phyloP scores from a whole-genome alignment of 2,797 vertebrate species.

The Gobio occitaniae region DNA sequence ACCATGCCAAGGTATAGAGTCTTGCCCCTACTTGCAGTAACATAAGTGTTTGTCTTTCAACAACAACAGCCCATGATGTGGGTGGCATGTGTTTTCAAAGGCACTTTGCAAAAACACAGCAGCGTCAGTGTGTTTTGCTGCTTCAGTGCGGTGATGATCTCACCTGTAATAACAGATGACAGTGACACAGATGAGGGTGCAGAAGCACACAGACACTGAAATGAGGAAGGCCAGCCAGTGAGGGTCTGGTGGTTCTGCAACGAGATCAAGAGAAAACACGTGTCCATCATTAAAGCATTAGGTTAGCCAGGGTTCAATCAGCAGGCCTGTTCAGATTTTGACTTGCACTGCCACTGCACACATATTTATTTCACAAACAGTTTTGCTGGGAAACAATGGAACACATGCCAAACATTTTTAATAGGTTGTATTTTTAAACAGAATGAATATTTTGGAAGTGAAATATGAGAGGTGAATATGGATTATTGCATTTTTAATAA shows the following conservation, averaged over 20 bases:
- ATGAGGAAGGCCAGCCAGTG: constrained; percentile 93
- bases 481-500: too few species aligned
- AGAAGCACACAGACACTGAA: constrained; percentile 92
- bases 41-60: constrained; percentile 15
- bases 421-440: too few species aligned
- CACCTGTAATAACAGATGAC: constrained; percentile 97
- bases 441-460: too few species aligned
- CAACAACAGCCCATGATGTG: constrained; percentile 29
- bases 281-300: neutral
- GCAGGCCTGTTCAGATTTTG: too few species aligned
- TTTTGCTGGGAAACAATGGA: too few species aligned
- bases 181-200: constrained; percentile 88
- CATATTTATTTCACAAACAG: too few species aligned
- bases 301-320: neutral
- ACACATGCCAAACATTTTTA: too few species aligned
- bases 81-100: constrained; percentile 30
- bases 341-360: too few species aligned
- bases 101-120: neutral
- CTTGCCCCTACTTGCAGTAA: constrained; percentile 8
- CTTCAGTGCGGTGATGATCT: neutral
- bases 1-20: neutral
- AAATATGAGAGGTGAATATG: too few species aligned
- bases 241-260: constrained; percentile 80
- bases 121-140: constrained; percentile 6
- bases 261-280: constrained; percentile 23